Base-by-base conservation (phyloP, 2,888 invertebrate genomes). In the Eutolmus rufibarbis region DNA sequence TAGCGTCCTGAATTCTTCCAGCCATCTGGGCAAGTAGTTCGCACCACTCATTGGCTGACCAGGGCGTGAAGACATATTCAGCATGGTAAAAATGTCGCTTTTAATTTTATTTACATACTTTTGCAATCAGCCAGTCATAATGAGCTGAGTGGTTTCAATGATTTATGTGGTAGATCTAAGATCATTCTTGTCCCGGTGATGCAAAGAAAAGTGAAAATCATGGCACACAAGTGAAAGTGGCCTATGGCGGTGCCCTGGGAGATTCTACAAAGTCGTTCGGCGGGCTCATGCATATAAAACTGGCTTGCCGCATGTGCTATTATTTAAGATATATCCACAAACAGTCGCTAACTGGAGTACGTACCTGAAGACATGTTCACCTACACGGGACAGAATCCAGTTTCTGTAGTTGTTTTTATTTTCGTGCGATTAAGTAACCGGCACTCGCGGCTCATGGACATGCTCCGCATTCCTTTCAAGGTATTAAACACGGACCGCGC, bases 401-500 rank as follows among this genome's bases (percentile, higher is more conserved):
- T 84, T 66, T 34, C 12, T 40, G 82, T n/a, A 84, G 82, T 37
- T 57, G 66, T 31, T 84, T 81, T 84, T 84, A 40, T 79, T 46
- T 79, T 79, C 79, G 40, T 46, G 14, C 37, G 66, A 84, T 84
- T 84, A 84, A 66, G 82, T 84, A 84, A 84, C 82, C 37, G 37
- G 66, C 37, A 66, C 23, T 66, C 66, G 8, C 34, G 23, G 57
- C 66, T 84, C 82, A 84, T 84, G 82, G 66, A 84, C 82, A 84
- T 40, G 82, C 51, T 7, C 82, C 82, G 82, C 82, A 84, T 84
- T 84, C 82, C 82, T 84, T 84, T 66, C 82, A 84, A 84, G 82
- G 82, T 66, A 84, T 66, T 66, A 66, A 84, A 37, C 66, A 84
- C 56, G 82, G 66, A 28, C 46, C 37, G 66, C 34, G 40, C 28